A percentile compares a stretch with the other conserved stretches of the same genome.
Conservation (phyloP, 35 echinoderm and acorn worm species). For the Lytechinus pictus region DNA sequence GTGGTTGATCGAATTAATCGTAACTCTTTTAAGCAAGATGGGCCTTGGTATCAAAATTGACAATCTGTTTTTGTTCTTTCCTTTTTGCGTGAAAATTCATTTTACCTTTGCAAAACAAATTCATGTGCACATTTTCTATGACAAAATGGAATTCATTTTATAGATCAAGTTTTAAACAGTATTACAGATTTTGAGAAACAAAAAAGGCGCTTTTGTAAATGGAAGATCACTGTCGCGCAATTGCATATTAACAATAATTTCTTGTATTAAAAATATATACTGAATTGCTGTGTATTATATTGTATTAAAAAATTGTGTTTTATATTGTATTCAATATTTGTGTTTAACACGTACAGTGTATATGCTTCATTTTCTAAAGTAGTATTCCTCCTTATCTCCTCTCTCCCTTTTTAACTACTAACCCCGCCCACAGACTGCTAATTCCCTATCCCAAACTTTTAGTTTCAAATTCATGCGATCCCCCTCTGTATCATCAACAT, state of each 20-base stretch:
- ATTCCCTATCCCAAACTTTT: constrained; percentile 49
- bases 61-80: no score
- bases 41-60: no score
- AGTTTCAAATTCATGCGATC: constrained; percentile 49
- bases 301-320: not conserved
- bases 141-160: no score
- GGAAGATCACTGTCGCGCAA: no score
- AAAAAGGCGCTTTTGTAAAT: no score
- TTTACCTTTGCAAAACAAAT: no score
- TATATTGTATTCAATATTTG: not conserved
- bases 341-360: not conserved
- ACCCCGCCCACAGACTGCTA: not conserved
- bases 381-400: not conserved
- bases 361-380: not conserved
- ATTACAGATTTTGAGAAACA: no score
- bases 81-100: no score
- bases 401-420: not conserved
- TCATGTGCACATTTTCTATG: no score
- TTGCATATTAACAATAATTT: not conserved
- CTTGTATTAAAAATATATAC: not conserved
- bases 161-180: no score
- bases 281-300: not conserved
- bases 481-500: not conserved
- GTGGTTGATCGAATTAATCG: no score
- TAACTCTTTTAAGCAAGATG: no score